Percentiles rank a stretch among this genome's conserved stretches.
Conservation (phyloP, 1,140 invertebrate species). For the Drepana arcuata region DNA sequence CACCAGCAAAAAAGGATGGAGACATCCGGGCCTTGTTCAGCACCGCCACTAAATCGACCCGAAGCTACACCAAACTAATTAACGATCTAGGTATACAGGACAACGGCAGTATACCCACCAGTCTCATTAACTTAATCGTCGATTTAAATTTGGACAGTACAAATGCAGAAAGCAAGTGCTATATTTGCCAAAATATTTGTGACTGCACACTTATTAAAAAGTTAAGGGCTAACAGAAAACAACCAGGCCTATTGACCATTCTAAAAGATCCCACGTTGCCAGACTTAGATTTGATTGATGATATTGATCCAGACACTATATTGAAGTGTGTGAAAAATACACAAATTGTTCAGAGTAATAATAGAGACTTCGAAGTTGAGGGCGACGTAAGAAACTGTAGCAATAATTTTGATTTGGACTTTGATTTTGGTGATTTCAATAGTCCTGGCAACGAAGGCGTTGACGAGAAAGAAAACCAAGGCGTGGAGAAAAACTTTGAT, state of each 20-base stretch:
- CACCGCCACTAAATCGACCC: slow-evolving; percentile 54
- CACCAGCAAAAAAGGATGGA: slow-evolving; percentile 40
- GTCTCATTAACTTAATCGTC: slow-evolving; percentile 47
- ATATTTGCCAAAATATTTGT: slow-evolving; percentile 36
- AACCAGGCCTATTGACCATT: slow-evolving; percentile 10
- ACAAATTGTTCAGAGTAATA: too few relatives aligned
- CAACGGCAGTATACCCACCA: slow-evolving; percentile 30
- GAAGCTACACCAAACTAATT: slow-evolving; percentile 52
- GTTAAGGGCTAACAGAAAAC: slow-evolving; percentile 16
- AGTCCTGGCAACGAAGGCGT: slow-evolving; percentile 9
- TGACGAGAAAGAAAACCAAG: slow-evolving; percentile 4
- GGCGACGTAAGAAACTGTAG: slow-evolving; percentile 6
- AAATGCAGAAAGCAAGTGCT: slow-evolving; percentile 28
- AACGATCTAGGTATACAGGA: slow-evolving; percentile 44
- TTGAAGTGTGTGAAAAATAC: slow-evolving; percentile 17
- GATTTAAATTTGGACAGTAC: slow-evolving; percentile 46
- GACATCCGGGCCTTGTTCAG: slow-evolving; percentile 66
- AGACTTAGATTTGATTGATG: slow-evolving; percentile 37
- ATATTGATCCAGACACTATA: slow-evolving; percentile 28
- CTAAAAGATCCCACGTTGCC: slow-evolving; percentile 27
- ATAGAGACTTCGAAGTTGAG: slow-evolving; percentile 5
- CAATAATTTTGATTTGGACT: slow-evolving; percentile 29
- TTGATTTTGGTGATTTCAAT: slow-evolving; percentile 26
- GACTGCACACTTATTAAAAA: slow-evolving; percentile 30
- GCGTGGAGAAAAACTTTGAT: slow-evolving; percentile 36